phyloP scores from a whole-genome alignment of 2,888 invertebrate genomes.

The Drosophila koepferae region DNA sequence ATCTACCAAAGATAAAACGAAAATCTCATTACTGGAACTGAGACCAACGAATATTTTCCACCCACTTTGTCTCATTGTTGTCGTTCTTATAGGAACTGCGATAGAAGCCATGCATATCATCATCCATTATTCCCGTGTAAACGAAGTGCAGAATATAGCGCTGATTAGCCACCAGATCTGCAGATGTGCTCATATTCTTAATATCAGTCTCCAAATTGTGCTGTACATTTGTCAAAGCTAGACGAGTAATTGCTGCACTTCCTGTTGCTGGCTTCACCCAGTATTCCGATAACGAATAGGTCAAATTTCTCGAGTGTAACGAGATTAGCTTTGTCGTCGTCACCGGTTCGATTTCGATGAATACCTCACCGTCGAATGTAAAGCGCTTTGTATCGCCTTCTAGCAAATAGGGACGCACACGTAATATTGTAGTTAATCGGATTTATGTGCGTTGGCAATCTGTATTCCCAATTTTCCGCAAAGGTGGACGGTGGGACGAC shows the following conservation, averaged over 20 bases:
- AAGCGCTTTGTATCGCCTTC: slow-evolving; percentile 70
- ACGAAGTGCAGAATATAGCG: slow-evolving; percentile 85
- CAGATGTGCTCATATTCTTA: slow-evolving; percentile 71
- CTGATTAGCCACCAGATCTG: slow-evolving; percentile 73
- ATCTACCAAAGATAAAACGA: slow-evolving; percentile 81
- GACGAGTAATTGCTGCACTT: background rate
- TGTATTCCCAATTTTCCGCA: slow-evolving; percentile 63
- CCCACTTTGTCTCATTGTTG: slow-evolving; percentile 82
- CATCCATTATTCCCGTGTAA: slow-evolving; percentile 86
- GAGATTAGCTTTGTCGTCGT: slow-evolving; percentile 84
- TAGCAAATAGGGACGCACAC: slow-evolving; percentile 86
- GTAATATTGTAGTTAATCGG: slow-evolving; percentile 87
- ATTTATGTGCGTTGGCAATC: slow-evolving; percentile 81
- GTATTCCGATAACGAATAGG: slow-evolving; percentile 56
- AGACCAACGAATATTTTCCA: background rate
- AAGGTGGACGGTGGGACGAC: slow-evolving; percentile 34
- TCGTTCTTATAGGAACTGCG: slow-evolving; percentile 83
- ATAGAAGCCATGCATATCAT: slow-evolving; percentile 86
- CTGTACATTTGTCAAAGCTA: no score
- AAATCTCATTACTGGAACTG: background rate
- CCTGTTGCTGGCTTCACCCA: slow-evolving; percentile 51
- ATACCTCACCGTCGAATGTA: slow-evolving; percentile 82
- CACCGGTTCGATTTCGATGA: slow-evolving; percentile 85
- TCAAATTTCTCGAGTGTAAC: slow-evolving; percentile 86
- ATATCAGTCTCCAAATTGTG: slow-evolving; percentile 78